These are phyloP conservation scores for Rhopilema esculentum DNA, from an alignment of 30 jellyfish, hydroid and myxozoan genomes.

Conservation along the genomic window DNA sequence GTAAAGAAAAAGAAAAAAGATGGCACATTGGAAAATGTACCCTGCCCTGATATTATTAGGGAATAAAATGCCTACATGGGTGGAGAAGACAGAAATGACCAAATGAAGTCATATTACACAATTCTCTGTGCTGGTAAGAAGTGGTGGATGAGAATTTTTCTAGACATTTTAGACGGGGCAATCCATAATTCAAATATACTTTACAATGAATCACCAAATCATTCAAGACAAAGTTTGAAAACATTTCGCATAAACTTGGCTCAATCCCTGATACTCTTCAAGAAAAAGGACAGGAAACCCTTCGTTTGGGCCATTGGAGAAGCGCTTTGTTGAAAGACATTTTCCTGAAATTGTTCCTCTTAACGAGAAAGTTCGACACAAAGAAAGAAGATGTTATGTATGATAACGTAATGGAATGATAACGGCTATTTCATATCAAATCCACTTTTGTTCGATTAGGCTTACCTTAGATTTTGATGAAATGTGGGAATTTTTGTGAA, in stretches of 20 bases:
- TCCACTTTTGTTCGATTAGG: too few relatives aligned
- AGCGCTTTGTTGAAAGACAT: slow-evolving; percentile 23
- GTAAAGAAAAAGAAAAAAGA: slow-evolving; percentile 31
- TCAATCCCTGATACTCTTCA: slow-evolving; percentile 8
- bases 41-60: slow-evolving; percentile 72
- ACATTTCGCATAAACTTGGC: slow-evolving; percentile 16
- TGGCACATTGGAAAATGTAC: slow-evolving; percentile 36
- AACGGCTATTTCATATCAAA: too few relatives aligned
- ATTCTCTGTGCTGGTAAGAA: slow-evolving; percentile 43
- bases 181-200: slow-evolving; percentile 66
- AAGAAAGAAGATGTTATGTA: slow-evolving; percentile 20
- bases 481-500: too few relatives aligned
- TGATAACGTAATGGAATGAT: slow-evolving; percentile 12
- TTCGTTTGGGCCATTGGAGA: slow-evolving; percentile 6
- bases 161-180: slow-evolving; percentile 68
- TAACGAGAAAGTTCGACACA: slow-evolving; percentile 4
- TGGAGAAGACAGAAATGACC: slow-evolving; percentile 83
- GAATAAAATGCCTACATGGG: slow-evolving; percentile 68
- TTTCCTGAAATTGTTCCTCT: slow-evolving; percentile 10
- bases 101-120: slow-evolving; percentile 65
- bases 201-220: slow-evolving; percentile 36
- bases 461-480: too few relatives aligned
- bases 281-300: slow-evolving; percentile 30
- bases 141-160: slow-evolving; percentile 78
- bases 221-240: neutral